Percentiles rank a stretch among this genome's conserved stretches.
phyloP scores from a whole-genome alignment of 2,888 invertebrate genomes.

The Hoplodrina blanda region DNA sequence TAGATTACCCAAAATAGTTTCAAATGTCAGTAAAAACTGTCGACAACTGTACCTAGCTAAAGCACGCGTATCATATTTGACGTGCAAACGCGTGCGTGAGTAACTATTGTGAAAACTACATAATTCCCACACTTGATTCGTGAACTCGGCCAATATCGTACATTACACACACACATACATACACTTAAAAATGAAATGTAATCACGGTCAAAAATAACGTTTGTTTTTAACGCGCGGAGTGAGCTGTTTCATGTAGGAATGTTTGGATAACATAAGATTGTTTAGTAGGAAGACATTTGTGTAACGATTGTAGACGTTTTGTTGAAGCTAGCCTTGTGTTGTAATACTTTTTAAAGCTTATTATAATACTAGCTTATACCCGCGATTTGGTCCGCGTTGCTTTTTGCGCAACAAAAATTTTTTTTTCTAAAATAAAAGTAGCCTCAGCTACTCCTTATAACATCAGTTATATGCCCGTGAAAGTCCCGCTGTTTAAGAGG shows the following conservation, averaged over 20 bases:
- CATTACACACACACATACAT: slow-evolving; percentile 24
- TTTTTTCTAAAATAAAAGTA: too few relatives aligned
- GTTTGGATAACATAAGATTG: slow-evolving; percentile 17
- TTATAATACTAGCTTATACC: too few relatives aligned
- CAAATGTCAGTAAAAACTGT: background rate
- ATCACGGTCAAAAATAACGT: slow-evolving; percentile 46
- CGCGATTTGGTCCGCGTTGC: too few relatives aligned
- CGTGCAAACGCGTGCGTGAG: slow-evolving; percentile 33
- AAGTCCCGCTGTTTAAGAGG: too few relatives aligned
- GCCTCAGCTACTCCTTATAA: too few relatives aligned
- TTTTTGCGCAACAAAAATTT: too few relatives aligned
- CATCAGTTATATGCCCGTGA: too few relatives aligned
- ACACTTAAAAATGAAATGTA: slow-evolving; percentile 31
- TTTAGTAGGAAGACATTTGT: slow-evolving; percentile 8
- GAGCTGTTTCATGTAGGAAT: slow-evolving; percentile 1
- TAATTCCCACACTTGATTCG: slow-evolving; percentile 14
- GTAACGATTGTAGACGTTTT: background rate
- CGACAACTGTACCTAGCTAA: slow-evolving; percentile 1
- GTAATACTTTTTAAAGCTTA: background rate
- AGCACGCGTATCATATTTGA: slow-evolving; percentile 14
- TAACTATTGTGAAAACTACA: slow-evolving; percentile 16
- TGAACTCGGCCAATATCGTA: slow-evolving; percentile 37
- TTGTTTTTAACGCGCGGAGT: slow-evolving; percentile 13
- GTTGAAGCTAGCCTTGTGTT: background rate
- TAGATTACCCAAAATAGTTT: too few relatives aligned